These are phyloP conservation scores for Labrus mixtus DNA, from an alignment of 2,113 vertebrate species.

Conservation along the genomic window DNA sequence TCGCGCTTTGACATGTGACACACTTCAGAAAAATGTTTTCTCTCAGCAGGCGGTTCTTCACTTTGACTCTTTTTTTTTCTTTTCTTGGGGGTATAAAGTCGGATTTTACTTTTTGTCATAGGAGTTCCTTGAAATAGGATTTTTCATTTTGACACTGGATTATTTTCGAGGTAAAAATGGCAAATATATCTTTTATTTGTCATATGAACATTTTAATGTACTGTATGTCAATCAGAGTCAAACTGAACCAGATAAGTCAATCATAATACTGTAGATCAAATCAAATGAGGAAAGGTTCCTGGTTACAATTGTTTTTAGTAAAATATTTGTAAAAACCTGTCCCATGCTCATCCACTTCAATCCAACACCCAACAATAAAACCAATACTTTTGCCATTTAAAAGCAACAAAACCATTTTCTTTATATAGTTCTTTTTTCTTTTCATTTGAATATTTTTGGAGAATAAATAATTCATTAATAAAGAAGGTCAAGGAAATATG, in stretches of 20 bases:
- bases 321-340: too few relatives aligned
- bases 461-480: too few relatives aligned
- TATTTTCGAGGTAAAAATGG: neutral
- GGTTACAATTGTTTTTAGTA: too few relatives aligned
- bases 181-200: neutral
- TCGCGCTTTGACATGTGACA: conserved; percentile 34
- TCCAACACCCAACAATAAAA: too few relatives aligned
- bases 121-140: neutral
- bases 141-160: neutral
- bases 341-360: too few relatives aligned
- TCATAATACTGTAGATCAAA: too few relatives aligned
- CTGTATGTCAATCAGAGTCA: neutral
- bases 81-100: neutral
- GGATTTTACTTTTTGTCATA: conserved; percentile 10
- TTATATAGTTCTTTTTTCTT: too few relatives aligned
- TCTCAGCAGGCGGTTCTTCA: conserved; percentile 22
- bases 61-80: neutral
- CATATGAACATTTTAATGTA: neutral
- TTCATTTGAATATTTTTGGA: too few relatives aligned
- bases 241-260: neutral
- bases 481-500: too few relatives aligned
- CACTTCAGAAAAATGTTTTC: conserved; percentile 6
- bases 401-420: too few relatives aligned
- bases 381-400: too few relatives aligned
- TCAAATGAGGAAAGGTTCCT: too few relatives aligned